Conservation (phyloP, 2,113 vertebrate genomes). For the Dromiciops gliroides region DNA sequence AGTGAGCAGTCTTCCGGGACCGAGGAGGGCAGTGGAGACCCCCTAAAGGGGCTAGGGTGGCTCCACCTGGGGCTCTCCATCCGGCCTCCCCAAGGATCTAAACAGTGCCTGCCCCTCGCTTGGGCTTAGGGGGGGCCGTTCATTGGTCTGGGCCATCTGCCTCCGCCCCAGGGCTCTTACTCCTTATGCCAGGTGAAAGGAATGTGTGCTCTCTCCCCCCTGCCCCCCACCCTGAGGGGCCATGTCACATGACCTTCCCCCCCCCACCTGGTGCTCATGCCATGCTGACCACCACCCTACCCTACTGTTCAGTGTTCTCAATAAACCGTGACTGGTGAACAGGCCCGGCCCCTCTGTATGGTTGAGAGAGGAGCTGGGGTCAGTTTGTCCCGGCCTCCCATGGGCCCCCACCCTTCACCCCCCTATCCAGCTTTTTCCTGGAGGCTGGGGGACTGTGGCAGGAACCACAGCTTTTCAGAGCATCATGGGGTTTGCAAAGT, state of each 20-base stretch:
- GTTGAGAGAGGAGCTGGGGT: neutral
- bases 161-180: neutral
- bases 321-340: conserved; percentile 71
- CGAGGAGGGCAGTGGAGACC: too few species aligned
- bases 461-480: neutral
- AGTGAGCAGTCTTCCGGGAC: neutral
- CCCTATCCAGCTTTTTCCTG: too few species aligned
- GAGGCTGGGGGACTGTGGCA: neutral
- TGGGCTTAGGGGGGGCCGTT: too few species aligned
- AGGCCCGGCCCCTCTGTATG: conserved; percentile 50
- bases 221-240: neutral
- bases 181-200: too few species aligned
- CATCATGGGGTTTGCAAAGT: neutral
- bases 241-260: neutral
- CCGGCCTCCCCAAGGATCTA: too few species aligned
- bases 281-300: neutral
- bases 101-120: too few species aligned
- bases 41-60: too few species aligned
- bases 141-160: too few species aligned
- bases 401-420: neutral
- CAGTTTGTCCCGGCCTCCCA: neutral
- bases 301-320: conserved; percentile 49
- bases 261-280: neutral
- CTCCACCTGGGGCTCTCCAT: neutral
- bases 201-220: too few species aligned